Evolutionary conservation across 2,113 vertebrate genomes (phyloP), one percentile per base, ranked within the genome.

Genomic region (Scomber scombrus): DNA sequence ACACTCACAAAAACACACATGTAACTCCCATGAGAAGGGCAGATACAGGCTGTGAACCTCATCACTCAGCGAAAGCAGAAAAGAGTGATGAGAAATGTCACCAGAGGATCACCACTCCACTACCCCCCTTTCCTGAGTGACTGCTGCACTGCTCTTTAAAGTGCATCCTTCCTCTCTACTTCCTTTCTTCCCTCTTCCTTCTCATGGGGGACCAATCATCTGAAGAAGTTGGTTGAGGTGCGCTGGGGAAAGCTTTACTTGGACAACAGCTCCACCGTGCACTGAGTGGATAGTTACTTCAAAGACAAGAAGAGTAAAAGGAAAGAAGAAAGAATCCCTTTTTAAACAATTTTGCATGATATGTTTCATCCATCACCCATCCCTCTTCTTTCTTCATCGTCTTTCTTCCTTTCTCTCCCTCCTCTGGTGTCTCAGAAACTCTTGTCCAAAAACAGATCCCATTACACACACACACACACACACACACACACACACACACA

Each of bases 81-180:
- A 83, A 84, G 75, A 85, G 66, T 7, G 51, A 86, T 70, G 75
- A 84, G 68, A 89, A 86, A 83, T 75, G 74, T 86, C 86, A 90
- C 85, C 71, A 52, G 88, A 80, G 79, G 58, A 72, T 58, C 40
- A 2, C 10, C 60, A 66, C 67, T 62, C 75, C 26, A n/a, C 45
- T 10, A 66, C 23, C 47, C 16, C 16, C 12, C 60, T 78, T 88
- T 78, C 89, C 90, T 74, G 81, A 88, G 82, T 90, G 86, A 89
- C 85, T 80, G 71, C 72, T 49, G 50, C 50, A 81, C 61, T 29
- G 46, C 71, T 80, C 85, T 84, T 85, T 82, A 68, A 91, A 94
- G 81, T 85, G 81, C 89, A 93, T 89, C 89, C 88, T 91, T 88
- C 90, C 84, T 86, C 67, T 83, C 72, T 58, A 73, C 75, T 85